Percentiles rank a stretch among this genome's conserved stretches.
Evolutionary conservation across 2,797 vertebrate species (phyloP).

Genomic region (Rhinophrynus dorsalis): DNA sequence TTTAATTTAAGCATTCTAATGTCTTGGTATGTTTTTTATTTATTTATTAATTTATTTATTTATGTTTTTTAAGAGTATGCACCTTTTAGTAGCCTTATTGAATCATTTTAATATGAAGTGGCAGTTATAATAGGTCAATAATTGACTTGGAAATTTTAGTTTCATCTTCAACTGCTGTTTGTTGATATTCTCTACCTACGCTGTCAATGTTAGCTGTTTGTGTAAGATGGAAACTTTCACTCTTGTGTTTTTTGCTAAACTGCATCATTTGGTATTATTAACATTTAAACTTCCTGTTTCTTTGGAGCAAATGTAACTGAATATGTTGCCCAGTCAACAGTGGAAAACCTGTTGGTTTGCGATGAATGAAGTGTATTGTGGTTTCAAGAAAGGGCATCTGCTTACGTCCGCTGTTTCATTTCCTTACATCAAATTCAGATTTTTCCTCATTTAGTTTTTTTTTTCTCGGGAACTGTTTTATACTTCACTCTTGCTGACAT

Average conservation of each 20-base stretch:
- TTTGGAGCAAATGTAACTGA: constrained; percentile 14
- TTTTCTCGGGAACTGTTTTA: no score
- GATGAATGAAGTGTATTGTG: not conserved
- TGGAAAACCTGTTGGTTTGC: constrained; percentile 9
- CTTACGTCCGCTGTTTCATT: not conserved
- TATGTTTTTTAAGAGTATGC: no score
- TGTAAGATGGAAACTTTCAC: constrained; percentile 35
- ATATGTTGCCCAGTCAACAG: constrained; percentile 15
- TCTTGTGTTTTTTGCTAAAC: not conserved
- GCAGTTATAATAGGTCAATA: no score
- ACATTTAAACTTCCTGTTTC: constrained; percentile 42
- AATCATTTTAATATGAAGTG: no score
- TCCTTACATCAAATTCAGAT: not conserved
- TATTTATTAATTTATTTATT: no score
- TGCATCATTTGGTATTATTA: constrained; percentile 29
- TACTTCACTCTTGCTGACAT: no score
- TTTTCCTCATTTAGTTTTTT: no score
- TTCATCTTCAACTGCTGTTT: not conserved
- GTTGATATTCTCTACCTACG: constrained; percentile 3
- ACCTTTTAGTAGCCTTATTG: no score
- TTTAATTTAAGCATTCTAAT: no score
- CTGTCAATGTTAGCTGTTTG: constrained; percentile 5
- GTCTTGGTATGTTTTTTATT: no score
- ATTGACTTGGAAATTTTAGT: not conserved
- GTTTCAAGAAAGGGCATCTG: constrained; percentile 13